These are phyloP conservation scores for Hypolimnas misippus DNA, from an alignment of 2,888 invertebrate genomes.

Conservation along the genomic window DNA sequence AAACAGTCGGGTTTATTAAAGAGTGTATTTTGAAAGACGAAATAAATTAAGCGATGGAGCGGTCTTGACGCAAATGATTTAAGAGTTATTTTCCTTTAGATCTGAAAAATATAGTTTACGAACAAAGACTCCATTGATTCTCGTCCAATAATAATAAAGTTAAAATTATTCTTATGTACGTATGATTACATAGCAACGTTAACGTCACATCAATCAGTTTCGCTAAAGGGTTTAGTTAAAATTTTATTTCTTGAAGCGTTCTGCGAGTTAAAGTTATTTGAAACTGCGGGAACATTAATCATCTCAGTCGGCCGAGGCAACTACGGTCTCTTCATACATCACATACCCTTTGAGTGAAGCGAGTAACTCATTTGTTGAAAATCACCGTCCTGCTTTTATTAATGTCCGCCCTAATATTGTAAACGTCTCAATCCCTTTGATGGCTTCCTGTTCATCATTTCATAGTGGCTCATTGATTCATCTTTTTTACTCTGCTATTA, in stretches of 20 bases:
- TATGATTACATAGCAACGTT: slow-evolving; percentile 45
- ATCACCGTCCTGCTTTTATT: slow-evolving; percentile 65
- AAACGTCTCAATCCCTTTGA: slow-evolving; percentile 76
- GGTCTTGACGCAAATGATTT: slow-evolving; percentile 52
- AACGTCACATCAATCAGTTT: slow-evolving; percentile 52
- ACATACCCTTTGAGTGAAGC: slow-evolving; percentile 65
- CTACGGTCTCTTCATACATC: slow-evolving; percentile 61
- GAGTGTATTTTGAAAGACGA: slow-evolving; percentile 27
- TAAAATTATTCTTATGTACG: slow-evolving; percentile 43
- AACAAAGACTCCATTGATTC: slow-evolving; percentile 51
- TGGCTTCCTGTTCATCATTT: slow-evolving; percentile 70
- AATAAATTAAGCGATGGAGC: slow-evolving; percentile 54
- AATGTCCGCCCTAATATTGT: slow-evolving; percentile 65
- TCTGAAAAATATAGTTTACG: slow-evolving; percentile 38
- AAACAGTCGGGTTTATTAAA: slow-evolving; percentile 19
- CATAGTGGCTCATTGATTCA: slow-evolving; percentile 56
- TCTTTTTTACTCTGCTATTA: slow-evolving; percentile 53
- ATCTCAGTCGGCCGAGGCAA: slow-evolving; percentile 59
- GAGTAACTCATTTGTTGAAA: slow-evolving; percentile 72
- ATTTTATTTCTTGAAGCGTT: slow-evolving; percentile 54
- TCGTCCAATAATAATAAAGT: slow-evolving; percentile 45
- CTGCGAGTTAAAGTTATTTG: slow-evolving; percentile 49
- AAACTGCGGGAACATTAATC: slow-evolving; percentile 68
- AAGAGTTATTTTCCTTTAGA: slow-evolving; percentile 46
- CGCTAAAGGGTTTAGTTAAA: slow-evolving; percentile 55